A percentile compares a stretch with the other conserved stretches of the same genome.
Conservation (phyloP, 1,140 invertebrate genomes). For the Drosophila pseudoananassae region DNA sequence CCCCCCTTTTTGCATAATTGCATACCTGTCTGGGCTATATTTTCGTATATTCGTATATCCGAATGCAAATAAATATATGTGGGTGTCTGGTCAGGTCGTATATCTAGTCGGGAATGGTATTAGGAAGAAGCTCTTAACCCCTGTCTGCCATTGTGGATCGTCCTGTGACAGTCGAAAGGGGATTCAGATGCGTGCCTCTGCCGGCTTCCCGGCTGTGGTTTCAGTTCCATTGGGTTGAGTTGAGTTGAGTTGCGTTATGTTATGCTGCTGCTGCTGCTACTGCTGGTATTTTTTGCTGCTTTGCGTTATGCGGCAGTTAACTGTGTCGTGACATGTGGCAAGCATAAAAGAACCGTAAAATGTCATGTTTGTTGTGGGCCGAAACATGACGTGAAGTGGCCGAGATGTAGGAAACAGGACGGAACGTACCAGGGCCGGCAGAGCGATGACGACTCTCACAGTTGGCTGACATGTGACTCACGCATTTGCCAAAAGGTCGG, state of each 20-base stretch:
- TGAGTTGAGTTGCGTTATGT: constrained; percentile 27
- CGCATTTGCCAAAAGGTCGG: constrained; percentile 37
- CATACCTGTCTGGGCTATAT: constrained; percentile 33
- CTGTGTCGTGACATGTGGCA: constrained; percentile 79
- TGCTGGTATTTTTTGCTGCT: constrained; percentile 25
- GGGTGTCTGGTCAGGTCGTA: constrained; percentile 29
- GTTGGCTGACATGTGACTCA: constrained; percentile 54
- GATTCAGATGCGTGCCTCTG: constrained; percentile 5
- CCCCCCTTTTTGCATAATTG: constrained; percentile 66
- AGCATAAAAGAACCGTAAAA: constrained; percentile 82
- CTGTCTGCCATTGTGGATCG: constrained; percentile 14
- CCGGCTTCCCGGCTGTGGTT: background rate
- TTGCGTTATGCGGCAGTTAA: constrained; percentile 68
- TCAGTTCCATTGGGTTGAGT: constrained; percentile 1
- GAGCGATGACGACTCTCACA: constrained; percentile 46
- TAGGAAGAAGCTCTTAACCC: constrained; percentile 57
- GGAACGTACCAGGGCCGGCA: constrained; percentile 1
- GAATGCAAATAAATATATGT: constrained; percentile 13
- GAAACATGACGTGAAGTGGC: constrained; percentile 76
- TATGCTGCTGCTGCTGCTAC: background rate
- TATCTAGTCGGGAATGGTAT: constrained; percentile 38
- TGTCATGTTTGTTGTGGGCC: constrained; percentile 78
- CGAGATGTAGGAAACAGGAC: constrained; percentile 23
- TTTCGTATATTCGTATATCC: background rate
- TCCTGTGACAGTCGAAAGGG: constrained; percentile 9